A percentile compares a stretch with the other conserved stretches of the same genome.
Conservation (phyloP, 2,888 invertebrate species). For the Drosophila pegasa region DNA sequence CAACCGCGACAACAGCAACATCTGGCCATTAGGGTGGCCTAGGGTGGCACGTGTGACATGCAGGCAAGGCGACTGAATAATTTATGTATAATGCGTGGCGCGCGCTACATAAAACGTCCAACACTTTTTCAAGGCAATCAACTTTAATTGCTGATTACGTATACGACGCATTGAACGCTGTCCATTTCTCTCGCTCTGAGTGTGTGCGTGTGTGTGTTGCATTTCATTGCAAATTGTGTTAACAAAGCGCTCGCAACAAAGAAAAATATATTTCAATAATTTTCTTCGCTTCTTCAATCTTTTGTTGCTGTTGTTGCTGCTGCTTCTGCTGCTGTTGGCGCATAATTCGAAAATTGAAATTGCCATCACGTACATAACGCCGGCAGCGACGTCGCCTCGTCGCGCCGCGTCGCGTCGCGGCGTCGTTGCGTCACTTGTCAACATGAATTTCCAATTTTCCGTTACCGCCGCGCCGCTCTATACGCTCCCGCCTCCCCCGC, state of each 20-base stretch:
- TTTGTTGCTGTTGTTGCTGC: conserved; percentile 13
- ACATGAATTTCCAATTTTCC: conserved; percentile 78
- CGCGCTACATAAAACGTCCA: conserved; percentile 21
- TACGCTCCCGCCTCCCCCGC: conserved; percentile 31
- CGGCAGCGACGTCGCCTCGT: conserved; percentile 44
- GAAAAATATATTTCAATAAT: conserved; percentile 65
- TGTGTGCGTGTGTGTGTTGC: conserved; percentile 13
- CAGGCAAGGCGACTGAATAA: conserved; percentile 19
- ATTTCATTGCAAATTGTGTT: conserved; percentile 48
- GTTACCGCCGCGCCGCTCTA: conserved; percentile 37
- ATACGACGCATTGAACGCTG: conserved; percentile 34
- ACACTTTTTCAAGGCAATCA: conserved; percentile 62
- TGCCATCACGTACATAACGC: conserved; percentile 68
- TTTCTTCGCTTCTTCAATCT: conserved; percentile 17
- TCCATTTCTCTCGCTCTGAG: not conserved
- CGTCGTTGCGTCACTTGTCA: conserved; percentile 69
- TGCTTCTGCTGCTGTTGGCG: conserved; percentile 22
- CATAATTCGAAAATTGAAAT: conserved; percentile 71
- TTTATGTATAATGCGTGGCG: conserved; percentile 10
- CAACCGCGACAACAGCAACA: not conserved
- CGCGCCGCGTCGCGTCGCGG: conserved; percentile 19
- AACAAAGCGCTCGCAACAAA: conserved; percentile 34
- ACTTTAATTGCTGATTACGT: conserved; percentile 72
- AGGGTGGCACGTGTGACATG: conserved; percentile 7
- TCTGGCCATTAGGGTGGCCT: conserved; percentile 1